Evolutionary conservation across 2,888 invertebrate genomes (phyloP), one percentile per base, ranked within the genome.

Genomic region (Dendrolimus houi): DNA sequence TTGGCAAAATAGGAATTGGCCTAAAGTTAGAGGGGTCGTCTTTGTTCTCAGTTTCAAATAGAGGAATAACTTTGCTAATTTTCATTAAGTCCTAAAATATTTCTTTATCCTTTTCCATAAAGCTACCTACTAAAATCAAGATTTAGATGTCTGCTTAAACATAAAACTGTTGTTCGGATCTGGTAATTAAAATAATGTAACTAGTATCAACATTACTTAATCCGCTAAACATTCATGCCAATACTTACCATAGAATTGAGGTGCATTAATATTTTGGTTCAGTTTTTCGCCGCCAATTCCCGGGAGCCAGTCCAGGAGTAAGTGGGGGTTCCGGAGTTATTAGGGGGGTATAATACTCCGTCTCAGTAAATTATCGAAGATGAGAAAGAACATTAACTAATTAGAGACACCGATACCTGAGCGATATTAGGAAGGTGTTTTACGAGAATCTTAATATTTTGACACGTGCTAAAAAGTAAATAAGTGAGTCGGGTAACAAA

Each of bases 281-380:
- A 87, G 87, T 90, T 90, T 90, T 90, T 90, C 89, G 77, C 85
- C 87, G 80, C 81, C 82, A 83, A 89, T 88, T 87, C 89, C 89
- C 89, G 68, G 56, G 77, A 77, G 84, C 65, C 69, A 64, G 66
- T 69, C 66, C 64, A 63, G 69, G 70, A 71, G 64, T 63, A 64
- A 68, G 69, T 66, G 68, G 73, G 74, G 75, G 74, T 65, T 69
- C 71, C 66, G 63, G 63, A 64, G 68, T 73, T 74, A 74, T 67
- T 69, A 69, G 67, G 66, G 67, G 67, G 73, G 76, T 70, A 66
- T 73, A 70, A 77, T 79, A 79, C 87, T 90, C 86, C 75, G 87
- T 90, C 90, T 89, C 88, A 89, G 89, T 90, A 87, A 88, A 88
- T 90, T 89, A 89, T 79, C 75, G 77, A 76, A 85, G 88, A 89